Evolutionary conservation across 2,888 invertebrate genomes (phyloP).

Genomic region (Dynastes tityus): DNA sequence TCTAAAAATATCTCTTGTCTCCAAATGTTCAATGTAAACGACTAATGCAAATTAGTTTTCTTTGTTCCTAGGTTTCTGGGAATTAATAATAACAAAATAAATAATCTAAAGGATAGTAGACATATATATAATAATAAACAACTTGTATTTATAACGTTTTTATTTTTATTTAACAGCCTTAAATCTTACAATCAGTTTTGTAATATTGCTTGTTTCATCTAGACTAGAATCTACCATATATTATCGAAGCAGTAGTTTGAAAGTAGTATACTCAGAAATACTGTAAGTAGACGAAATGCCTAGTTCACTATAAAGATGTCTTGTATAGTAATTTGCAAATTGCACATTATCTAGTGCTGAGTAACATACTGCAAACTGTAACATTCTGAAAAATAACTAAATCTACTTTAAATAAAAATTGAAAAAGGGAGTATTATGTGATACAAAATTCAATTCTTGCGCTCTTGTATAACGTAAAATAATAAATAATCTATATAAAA

Average conservation of each 20-base stretch:
- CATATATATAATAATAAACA: too few species aligned
- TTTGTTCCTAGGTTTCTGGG: too few species aligned
- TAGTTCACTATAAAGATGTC: slow-evolving; percentile 2
- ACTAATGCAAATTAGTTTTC: too few species aligned
- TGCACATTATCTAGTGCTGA: neutral
- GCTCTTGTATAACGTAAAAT: neutral
- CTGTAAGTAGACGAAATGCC: slow-evolving; percentile 36
- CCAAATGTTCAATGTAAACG: too few species aligned
- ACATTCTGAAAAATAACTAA: slow-evolving; percentile 5
- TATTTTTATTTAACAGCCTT: slow-evolving; percentile 41
- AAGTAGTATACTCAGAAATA: slow-evolving; percentile 31
- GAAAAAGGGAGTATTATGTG: neutral
- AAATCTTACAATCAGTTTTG: slow-evolving; percentile 22
- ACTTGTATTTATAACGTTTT: slow-evolving; percentile 28
- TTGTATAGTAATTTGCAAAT: neutral
- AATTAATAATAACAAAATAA: too few species aligned
- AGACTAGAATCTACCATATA: slow-evolving; percentile 34
- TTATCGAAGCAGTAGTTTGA: slow-evolving; percentile 30
- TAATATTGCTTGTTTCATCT: slow-evolving; percentile 42
- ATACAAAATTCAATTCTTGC: neutral
- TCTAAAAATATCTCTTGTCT: too few species aligned
- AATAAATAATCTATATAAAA: neutral
- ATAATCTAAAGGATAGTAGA: too few species aligned
- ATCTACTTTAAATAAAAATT: neutral
- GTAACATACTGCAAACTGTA: neutral